Evolutionary conservation across 2,888 invertebrate species (phyloP).

Genomic region (Hoplodrina blanda): DNA sequence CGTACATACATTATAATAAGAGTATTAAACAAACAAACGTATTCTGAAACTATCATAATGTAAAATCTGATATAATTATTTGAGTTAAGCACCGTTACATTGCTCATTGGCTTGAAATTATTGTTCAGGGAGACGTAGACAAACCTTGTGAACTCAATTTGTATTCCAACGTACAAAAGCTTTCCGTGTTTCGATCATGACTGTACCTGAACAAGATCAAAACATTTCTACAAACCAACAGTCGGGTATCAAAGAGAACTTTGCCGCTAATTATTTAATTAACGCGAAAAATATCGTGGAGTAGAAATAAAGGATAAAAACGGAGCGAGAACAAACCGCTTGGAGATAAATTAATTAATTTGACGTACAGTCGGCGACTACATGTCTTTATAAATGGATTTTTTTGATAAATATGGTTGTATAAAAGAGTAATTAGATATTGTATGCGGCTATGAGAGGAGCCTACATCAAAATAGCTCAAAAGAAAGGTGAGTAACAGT

Average conservation of each 20-base stretch:
- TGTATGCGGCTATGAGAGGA: neutral
- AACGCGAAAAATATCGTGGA: conserved; percentile 16
- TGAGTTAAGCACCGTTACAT: conserved; percentile 32
- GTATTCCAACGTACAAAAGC: conserved; percentile 26
- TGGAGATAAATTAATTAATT: conserved; percentile 20
- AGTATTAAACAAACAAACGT: neutral
- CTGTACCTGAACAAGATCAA: conserved; percentile 23
- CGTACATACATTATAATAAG: neutral
- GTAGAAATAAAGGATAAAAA: conserved; percentile 14
- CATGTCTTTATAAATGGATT: conserved; percentile 2
- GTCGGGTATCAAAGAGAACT: conserved; percentile 16
- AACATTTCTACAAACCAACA: conserved; percentile 23
- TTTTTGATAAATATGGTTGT: conserved; percentile 7
- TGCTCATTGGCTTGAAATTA: conserved; percentile 46
- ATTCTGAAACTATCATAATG: conserved; percentile 2
- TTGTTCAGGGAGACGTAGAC: conserved; percentile 27
- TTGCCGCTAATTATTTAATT: conserved; percentile 32
- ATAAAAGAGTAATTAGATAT: neutral
- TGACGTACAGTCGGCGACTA: neutral
- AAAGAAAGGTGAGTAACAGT: conserved; percentile 6
- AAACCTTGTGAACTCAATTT: conserved; percentile 35
- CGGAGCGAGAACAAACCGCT: neutral
- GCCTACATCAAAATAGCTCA: neutral
- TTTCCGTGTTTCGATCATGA: conserved; percentile 24
- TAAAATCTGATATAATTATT: conserved; percentile 38